Evolutionary conservation across 2,113 vertebrate genomes (phyloP).

Genomic region (Aptenodytes patagonicus): DNA sequence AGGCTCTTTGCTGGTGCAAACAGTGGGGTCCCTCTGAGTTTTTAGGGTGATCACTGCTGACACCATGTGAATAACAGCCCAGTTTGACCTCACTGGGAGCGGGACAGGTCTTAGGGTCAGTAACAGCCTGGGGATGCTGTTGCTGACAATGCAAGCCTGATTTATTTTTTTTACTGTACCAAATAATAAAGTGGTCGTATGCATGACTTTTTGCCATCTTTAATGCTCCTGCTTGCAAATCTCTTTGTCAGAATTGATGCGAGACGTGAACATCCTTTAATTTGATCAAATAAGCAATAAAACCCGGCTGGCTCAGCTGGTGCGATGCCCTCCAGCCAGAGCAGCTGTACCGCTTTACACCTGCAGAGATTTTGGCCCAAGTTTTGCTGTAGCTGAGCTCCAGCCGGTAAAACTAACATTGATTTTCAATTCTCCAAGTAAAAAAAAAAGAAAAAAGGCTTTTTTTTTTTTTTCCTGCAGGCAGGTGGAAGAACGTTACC

Average conservation of each 20-base stretch:
- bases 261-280: neutral
- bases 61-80: rapidly evolving
- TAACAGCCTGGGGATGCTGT: neutral
- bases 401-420: neutral
- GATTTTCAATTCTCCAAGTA: conserved; percentile 41
- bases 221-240: neutral
- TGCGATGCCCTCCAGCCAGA: neutral
- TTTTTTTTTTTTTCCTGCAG: neutral
- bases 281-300: neutral
- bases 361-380: neutral
- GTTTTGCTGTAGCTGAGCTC: neutral
- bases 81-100: neutral
- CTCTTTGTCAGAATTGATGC: neutral
- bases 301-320: neutral
- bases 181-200: neutral
- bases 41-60: neutral
- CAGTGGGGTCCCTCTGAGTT: neutral
- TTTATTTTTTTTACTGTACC: neutral
- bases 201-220: neutral
- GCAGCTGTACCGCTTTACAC: neutral
- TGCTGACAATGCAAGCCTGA: neutral
- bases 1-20: neutral
- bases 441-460: neutral
- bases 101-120: neutral
- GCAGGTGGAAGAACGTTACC: neutral